Percentiles rank a stretch among this genome's conserved stretches.
phyloP scores from a whole-genome alignment of 2,797 vertebrate genomes.

The Prunella strophiata region DNA sequence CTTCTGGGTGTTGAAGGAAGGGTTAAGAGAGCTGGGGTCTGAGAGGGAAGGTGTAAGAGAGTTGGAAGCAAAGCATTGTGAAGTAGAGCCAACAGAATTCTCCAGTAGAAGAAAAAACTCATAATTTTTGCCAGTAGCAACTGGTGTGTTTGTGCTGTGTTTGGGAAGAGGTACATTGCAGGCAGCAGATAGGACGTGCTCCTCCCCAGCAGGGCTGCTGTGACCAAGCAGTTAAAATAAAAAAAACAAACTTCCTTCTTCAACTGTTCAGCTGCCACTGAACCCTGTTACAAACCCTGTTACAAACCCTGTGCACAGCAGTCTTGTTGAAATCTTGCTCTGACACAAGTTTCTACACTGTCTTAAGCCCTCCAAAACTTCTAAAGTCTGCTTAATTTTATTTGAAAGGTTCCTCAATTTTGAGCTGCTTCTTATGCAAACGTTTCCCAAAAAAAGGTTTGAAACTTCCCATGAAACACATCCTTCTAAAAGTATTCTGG shows the following conservation, averaged over 20 bases:
- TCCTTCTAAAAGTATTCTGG: background rate
- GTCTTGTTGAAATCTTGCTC: background rate
- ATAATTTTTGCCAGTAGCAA: background rate
- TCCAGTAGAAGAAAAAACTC: background rate
- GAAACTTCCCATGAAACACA: background rate
- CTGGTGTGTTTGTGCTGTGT: rapidly evolving
- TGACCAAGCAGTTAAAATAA: background rate
- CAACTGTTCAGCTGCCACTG: background rate
- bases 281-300: background rate
- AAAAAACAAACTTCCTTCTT: constrained; percentile 31
- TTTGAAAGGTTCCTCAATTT: background rate
- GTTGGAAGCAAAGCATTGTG: background rate
- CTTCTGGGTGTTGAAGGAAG: background rate
- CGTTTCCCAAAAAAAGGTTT: background rate
- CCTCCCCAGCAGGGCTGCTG: background rate
- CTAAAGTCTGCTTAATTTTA: background rate
- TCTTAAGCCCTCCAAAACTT: background rate
- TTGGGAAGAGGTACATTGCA: background rate
- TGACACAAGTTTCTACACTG: background rate
- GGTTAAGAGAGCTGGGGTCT: background rate
- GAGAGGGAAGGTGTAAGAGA: background rate
- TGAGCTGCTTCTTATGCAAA: constrained; percentile 1
- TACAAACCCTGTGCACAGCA: background rate
- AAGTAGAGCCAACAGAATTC: background rate
- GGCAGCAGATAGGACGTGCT: background rate